phyloP scores from a whole-genome alignment of 1,140 invertebrate genomes.

The Trichomalopsis sarcophagae region DNA sequence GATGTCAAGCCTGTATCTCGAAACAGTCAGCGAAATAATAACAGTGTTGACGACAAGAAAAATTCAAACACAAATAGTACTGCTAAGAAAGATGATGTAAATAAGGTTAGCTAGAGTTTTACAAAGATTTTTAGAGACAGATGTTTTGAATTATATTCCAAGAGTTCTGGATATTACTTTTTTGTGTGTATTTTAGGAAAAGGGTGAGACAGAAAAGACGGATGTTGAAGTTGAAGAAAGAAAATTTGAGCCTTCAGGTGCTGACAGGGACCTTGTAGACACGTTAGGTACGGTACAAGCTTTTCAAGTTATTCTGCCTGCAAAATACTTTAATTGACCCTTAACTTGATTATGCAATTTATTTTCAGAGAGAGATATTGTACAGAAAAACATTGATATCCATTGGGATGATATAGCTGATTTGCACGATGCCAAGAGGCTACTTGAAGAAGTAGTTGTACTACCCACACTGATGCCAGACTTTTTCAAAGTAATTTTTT shows the following conservation, averaged over 20 bases:
- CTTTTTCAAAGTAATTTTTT: slow-evolving; percentile 89
- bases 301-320: slow-evolving; percentile 45
- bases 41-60: slow-evolving; percentile 78
- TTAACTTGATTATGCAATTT: slow-evolving; percentile 1
- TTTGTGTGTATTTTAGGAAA: slow-evolving; percentile 69
- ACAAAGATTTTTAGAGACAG: not conserved
- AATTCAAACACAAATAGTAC: slow-evolving; percentile 62
- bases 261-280: slow-evolving; percentile 95
- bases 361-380: slow-evolving; percentile 93
- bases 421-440: slow-evolving; percentile 93
- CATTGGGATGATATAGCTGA: slow-evolving; percentile 99
- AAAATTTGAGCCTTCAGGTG: slow-evolving; percentile 92
- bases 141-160: not conserved
- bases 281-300: slow-evolving; percentile 81
- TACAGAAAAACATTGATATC: slow-evolving; percentile 98
- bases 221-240: slow-evolving; percentile 86
- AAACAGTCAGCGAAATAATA: slow-evolving; percentile 47
- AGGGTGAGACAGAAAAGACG: slow-evolving; percentile 80
- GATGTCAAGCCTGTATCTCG: slow-evolving; percentile 70
- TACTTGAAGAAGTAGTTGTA: slow-evolving; percentile 98
- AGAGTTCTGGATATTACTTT: not conserved
- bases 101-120: slow-evolving; percentile 61
- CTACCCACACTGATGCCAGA: slow-evolving; percentile 99
- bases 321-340: slow-evolving; percentile 28
- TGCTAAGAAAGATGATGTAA: slow-evolving; percentile 70